phyloP scores from a whole-genome alignment of 2,797 vertebrate species.

The Gorsachius magnificus region DNA sequence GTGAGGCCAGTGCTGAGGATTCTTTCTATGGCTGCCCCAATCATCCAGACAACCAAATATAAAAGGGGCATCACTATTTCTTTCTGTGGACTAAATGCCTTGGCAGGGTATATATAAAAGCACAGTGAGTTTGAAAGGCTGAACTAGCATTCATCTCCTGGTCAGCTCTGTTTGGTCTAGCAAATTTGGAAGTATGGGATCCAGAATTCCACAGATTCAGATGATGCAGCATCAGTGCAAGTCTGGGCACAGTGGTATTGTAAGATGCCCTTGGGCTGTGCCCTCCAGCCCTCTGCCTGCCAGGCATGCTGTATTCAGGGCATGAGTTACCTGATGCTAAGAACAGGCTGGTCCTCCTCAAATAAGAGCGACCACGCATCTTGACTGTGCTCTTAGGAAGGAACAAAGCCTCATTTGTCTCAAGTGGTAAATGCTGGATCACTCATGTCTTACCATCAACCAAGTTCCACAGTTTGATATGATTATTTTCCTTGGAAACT shows the following conservation, averaged over 20 bases:
- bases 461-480: not conserved
- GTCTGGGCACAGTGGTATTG: not conserved
- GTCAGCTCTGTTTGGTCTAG: not conserved
- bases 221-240: not conserved
- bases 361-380: not conserved
- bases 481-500: not conserved
- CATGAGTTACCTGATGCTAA: not conserved
- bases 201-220: not conserved
- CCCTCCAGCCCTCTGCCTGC: not conserved
- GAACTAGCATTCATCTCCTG: not conserved
- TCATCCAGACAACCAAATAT: not conserved
- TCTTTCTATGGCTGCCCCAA: not conserved
- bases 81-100: not conserved
- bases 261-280: not conserved
- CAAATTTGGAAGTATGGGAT: not conserved
- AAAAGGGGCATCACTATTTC: not conserved
- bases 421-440: not conserved
- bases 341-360: not conserved
- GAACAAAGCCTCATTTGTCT: not conserved
- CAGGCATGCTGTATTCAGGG: not conserved
- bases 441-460: not conserved
- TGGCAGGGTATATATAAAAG: not conserved
- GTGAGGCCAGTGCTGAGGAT: not conserved
- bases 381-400: not conserved
- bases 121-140: not conserved